Evolutionary conservation across 2,113 vertebrate genomes (phyloP).

Genomic region (Cervus canadensis): DNA sequence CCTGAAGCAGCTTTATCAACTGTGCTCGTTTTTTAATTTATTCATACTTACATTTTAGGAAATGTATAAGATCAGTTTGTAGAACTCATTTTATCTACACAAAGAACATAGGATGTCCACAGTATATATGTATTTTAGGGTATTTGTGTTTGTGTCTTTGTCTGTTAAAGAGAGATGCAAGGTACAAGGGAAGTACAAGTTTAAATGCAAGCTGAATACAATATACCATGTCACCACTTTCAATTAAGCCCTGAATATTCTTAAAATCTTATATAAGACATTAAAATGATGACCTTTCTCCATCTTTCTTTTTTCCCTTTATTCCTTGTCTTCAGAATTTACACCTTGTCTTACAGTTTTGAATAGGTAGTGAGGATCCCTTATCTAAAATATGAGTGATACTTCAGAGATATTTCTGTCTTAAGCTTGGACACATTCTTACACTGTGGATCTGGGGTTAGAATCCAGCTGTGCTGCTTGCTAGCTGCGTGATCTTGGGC

Average conservation of each 20-base stretch:
- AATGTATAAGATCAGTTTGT: neutral
- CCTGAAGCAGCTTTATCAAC: neutral
- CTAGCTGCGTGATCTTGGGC: too few relatives aligned
- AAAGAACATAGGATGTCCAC: neutral
- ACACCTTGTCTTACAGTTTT: neutral
- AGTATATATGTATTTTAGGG: neutral
- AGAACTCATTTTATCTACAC: neutral
- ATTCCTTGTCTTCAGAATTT: neutral
- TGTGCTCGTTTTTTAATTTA: neutral
- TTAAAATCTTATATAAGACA: neutral
- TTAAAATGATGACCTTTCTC: neutral
- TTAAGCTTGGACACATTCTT: neutral
- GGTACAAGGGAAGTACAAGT: neutral
- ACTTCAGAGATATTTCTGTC: neutral
- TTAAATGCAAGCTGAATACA: neutral
- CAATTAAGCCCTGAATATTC: neutral
- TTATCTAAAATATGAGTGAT: neutral
- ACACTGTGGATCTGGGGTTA: neutral
- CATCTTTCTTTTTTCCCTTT: neutral
- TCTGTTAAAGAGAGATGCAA: neutral
- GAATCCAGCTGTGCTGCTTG: neutral
- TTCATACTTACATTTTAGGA: neutral
- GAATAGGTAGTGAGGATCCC: neutral
- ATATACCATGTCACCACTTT: neutral
- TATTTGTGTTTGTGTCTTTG: neutral